Conservation (phyloP, 2,113 vertebrate genomes). For the Mixornis gularis region DNA sequence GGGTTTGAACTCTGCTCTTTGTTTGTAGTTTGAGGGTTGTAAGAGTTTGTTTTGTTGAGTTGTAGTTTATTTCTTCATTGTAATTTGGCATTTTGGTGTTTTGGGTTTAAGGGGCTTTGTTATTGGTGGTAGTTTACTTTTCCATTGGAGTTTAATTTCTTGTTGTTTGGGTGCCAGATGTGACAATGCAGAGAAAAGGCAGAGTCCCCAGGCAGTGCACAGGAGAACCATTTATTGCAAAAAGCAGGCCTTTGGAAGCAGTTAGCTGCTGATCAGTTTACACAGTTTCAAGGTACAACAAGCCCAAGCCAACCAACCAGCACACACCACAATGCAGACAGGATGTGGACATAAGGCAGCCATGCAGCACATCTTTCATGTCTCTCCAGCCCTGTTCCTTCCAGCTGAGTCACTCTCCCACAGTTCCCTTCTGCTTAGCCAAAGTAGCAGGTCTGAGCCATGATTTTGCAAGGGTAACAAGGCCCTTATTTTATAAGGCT, state of each 20-base stretch:
- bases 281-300: not conserved
- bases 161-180: not conserved
- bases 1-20: not conserved
- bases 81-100: not conserved
- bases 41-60: not conserved
- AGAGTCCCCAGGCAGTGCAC: not conserved
- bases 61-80: not conserved
- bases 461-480: not conserved
- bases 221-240: not conserved
- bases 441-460: not conserved
- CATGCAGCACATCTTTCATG: accelerated
- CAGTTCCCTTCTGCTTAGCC: not conserved
- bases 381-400: not conserved
- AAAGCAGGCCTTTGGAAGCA: not conserved
- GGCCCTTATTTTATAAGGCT: not conserved
- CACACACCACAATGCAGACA: not conserved
- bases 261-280: not conserved
- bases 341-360: too few species aligned
- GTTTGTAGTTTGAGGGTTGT: not conserved
- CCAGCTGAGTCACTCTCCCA: not conserved
- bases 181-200: accelerated
- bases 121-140: not conserved
- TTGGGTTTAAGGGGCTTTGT: not conserved
- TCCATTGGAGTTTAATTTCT: not conserved
- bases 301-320: not conserved